Base-by-base conservation (phyloP, 2,797 vertebrate genomes). In the Danionella dracula region DNA sequence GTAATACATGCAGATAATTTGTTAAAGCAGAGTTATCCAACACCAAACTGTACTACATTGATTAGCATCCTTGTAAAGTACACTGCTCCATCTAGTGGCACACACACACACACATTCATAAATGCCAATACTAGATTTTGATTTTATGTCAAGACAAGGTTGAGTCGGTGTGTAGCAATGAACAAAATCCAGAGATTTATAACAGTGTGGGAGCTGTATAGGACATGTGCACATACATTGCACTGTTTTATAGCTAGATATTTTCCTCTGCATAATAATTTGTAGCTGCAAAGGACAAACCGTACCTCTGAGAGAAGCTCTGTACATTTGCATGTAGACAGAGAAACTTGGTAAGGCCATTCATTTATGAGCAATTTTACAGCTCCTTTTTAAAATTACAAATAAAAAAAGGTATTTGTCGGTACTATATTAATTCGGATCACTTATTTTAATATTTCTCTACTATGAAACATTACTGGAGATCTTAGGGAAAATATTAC, bases 101-200 rank as follows among this genome's bases (percentile, higher is more conserved):
- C n/a, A n/a, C n/a, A n/a, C n/a, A n/a, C n/a, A n/a, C n/a, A n/a
- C n/a, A n/a, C n/a, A n/a, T n/a, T n/a, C n/a, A 40, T 20, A 17
- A 17, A 7, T 21, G 50, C 37, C 45, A 31, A 32, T 35, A 54
- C 35, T 44, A 66, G 54, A 6, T 27, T 27, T 27, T 27, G 3
- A 6, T 27, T 3, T 3, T 6, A 27, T 27, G 23, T 27, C 6
- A 27, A 27, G 23, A 62, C 37, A 4, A 70, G 40, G 45, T 70
- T 53, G 21, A 54, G 48, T 13, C 66, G 42, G 51, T 49, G 17
- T 42, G 50, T 15, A 20, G 15, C 20, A 66, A 56, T 50, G 17
- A 49, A 44, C 17, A 31, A 16, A 56, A 57, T 51, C 20, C 11
- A 70, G 37, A 35, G 40, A 63, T 66, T 71, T 10, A 67, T 71